Percentiles rank a stretch among this genome's conserved stretches.
phyloP scores from a whole-genome alignment of 1,140 invertebrate species.

The Caerostris extrusa region DNA sequence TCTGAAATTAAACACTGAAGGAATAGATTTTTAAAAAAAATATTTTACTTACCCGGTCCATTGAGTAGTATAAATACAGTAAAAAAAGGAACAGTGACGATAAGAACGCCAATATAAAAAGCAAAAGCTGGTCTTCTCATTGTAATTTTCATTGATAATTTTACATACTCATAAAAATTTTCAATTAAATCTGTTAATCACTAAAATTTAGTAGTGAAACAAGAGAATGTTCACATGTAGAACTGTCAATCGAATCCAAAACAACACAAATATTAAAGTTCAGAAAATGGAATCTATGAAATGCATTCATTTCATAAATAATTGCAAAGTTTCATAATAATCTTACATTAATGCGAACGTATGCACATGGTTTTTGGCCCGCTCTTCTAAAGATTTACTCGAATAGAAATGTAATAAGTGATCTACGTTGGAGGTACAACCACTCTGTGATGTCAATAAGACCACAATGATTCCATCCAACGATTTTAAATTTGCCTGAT shows the following conservation, averaged over 20 bases:
- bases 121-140: constrained; percentile 76
- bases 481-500: constrained; percentile 24
- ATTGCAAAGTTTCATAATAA: neutral
- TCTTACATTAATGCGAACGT: neutral
- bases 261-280: neutral
- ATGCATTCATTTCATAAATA: neutral
- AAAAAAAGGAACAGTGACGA: constrained; percentile 73
- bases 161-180: neutral
- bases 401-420: neutral
- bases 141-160: neutral
- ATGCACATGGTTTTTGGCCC: neutral
- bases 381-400: neutral
- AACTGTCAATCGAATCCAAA: neutral
- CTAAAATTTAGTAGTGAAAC: neutral
- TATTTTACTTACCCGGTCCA: constrained; percentile 72
- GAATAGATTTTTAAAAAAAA: neutral
- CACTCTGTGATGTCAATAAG: neutral
- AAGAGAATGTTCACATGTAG: neutral
- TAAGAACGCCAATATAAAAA: constrained; percentile 73
- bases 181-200: neutral
- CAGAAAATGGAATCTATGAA: neutral
- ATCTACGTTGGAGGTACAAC: neutral
- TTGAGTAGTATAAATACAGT: constrained; percentile 74
- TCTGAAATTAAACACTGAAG: too few species aligned
- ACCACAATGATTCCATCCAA: neutral